Conservation (phyloP, 2,113 vertebrate species). For the Camelus dromedarius region DNA sequence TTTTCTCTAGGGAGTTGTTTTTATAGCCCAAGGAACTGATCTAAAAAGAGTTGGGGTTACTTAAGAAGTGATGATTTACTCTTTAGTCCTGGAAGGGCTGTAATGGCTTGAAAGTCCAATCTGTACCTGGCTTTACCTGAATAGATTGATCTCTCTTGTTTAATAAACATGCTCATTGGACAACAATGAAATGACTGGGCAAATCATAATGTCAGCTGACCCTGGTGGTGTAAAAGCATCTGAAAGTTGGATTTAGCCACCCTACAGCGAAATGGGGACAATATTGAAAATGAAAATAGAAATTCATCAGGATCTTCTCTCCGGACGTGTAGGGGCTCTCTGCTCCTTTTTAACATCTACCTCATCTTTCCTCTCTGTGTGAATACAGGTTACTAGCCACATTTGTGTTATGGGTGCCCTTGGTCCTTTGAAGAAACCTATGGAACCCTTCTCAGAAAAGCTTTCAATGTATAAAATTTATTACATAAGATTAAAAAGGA, state of each 20-base stretch:
- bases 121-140: constrained; percentile 45
- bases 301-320: neutral
- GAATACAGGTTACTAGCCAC: neutral
- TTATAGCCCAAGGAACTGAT: neutral
- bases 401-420: neutral
- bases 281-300: constrained; percentile 8
- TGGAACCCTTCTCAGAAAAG: neutral
- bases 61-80: constrained; percentile 67
- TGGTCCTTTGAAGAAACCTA: neutral
- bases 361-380: neutral
- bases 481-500: neutral
- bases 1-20: constrained; percentile 61
- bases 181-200: neutral
- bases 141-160: neutral
- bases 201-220: neutral
- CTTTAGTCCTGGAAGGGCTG: constrained; percentile 25
- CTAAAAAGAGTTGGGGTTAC: constrained; percentile 31
- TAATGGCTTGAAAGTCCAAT: constrained; percentile 27
- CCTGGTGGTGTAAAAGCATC: neutral
- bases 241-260: neutral
- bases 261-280: neutral
- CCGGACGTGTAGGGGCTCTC: neutral
- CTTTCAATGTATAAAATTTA: neutral
- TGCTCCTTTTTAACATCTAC: neutral
- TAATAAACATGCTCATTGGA: neutral